phyloP scores from a whole-genome alignment of 1,140 invertebrate genomes.

The Hermetia illucens region DNA sequence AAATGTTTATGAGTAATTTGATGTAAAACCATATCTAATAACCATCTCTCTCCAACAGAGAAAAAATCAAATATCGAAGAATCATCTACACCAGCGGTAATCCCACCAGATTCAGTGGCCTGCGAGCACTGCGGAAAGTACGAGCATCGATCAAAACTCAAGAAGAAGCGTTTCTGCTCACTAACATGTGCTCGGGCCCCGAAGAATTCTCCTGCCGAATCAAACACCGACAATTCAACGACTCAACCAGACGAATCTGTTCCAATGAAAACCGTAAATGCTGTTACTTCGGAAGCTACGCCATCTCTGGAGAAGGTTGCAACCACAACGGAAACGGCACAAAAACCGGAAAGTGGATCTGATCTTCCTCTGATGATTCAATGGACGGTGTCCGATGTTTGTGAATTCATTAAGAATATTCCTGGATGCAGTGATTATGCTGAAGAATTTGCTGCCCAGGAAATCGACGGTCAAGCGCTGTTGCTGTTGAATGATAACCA shows the following conservation, averaged over 20 bases:
- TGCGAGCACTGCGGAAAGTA: slow-evolving; percentile 69
- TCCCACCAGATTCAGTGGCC: slow-evolving; percentile 38
- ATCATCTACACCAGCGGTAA: neutral
- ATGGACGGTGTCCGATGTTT: slow-evolving; percentile 53
- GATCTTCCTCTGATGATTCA: slow-evolving; percentile 14
- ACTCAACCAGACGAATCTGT: neutral
- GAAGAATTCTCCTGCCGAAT: neutral
- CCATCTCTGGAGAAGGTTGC: slow-evolving; percentile 1
- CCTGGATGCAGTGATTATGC: slow-evolving; percentile 86
- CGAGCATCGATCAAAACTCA: slow-evolving; percentile 55
- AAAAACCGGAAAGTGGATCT: slow-evolving; percentile 3
- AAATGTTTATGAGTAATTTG: too few species aligned
- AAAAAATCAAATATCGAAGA: slow-evolving; percentile 31
- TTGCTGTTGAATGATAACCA: slow-evolving; percentile 91
- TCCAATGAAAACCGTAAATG: neutral
- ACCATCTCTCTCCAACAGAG: slow-evolving; percentile 18
- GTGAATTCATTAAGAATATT: slow-evolving; percentile 74
- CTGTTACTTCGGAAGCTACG: slow-evolving; percentile 3
- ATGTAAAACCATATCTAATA: too few species aligned
- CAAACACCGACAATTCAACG: neutral
- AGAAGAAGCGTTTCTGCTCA: slow-evolving; percentile 66
- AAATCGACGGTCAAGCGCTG: slow-evolving; percentile 90
- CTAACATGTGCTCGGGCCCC: slow-evolving; percentile 15
- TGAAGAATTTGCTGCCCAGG: slow-evolving; percentile 87
- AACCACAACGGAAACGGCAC: neutral